Evolutionary conservation across 53 echinoderm and acorn worm species (phyloP).

Genomic region (Stichopus horrens): DNA sequence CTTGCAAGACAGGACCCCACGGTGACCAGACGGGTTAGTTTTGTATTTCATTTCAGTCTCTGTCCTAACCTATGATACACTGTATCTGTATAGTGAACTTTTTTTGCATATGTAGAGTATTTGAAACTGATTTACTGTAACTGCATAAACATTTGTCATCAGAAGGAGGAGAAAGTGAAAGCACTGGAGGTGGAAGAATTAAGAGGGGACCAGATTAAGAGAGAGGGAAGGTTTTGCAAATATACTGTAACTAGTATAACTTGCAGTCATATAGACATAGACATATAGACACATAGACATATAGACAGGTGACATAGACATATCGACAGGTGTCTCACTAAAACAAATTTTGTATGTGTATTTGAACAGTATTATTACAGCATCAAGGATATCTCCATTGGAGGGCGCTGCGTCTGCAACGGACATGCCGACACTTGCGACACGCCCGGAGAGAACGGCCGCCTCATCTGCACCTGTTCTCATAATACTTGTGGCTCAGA

Average conservation of each 20-base stretch:
- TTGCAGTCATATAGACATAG: no score
- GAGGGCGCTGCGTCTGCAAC: conserved; percentile 95
- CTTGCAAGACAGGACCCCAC: conserved; percentile 82
- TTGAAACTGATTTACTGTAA: background rate
- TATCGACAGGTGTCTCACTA: no score
- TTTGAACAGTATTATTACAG: conserved; percentile 87
- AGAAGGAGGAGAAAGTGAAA: background rate
- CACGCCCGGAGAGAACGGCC: conserved; percentile 57
- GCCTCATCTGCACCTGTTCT: conserved; percentile 73
- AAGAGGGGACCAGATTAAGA: background rate
- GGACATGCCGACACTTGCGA: conserved; percentile 89
- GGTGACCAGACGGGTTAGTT: conserved; percentile 84
- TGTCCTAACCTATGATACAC: background rate
- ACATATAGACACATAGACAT: no score
- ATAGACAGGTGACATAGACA: no score
- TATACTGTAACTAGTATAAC: no score
- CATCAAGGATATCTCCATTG: conserved; percentile 96
- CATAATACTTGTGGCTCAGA: conserved; percentile 96
- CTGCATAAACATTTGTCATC: no score
- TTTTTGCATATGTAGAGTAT: background rate
- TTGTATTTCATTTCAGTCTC: background rate
- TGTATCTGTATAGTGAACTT: background rate
- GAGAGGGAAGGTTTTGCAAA: background rate
- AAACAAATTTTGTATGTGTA: background rate
- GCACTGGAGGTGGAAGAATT: background rate